Base-by-base conservation (phyloP, 2,113 vertebrate species). In the Chloropsis hardwickii region DNA sequence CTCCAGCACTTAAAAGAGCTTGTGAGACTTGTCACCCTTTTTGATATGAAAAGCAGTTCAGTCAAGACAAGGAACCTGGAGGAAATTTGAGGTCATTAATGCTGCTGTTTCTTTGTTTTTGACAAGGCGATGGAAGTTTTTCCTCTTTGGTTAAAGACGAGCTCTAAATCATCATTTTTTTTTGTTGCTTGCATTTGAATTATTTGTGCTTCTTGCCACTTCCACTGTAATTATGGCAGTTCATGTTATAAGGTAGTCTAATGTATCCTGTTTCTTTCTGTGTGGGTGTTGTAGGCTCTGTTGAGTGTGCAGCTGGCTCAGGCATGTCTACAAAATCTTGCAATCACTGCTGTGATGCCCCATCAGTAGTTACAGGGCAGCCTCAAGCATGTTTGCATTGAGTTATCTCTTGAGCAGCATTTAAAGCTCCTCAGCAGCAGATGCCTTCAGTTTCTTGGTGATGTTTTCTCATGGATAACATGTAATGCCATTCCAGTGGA, bases 131-230 rank as follows among this genome's bases (percentile, higher is more conserved):
- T 4, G 1, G 27, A 81, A 58, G 13, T 35, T 20, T 64, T 72
- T 69, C 73, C 29, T 78, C 16, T 57, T 31, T 12, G 6, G 61
- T 93, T 28, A 66, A 73, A 87, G 48, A 47, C 19, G 20, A 27
- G 5, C 12, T 90, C 13, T 87, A 54, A 80, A 73, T 80, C 28
- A 29, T 2, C 0, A 0, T 2, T 8, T 0, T 2, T 0, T 2
- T 47, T 67, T 72, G 9, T 35, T 78, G 44, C 28, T 77, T 81
- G 27, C 12, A 6, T 56, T 47, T 60, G 47, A 58, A 27, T 12
- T 50, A 40, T 14, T 21, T 64, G 22, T 2, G 0, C 21, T 27
- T 87, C 39, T 58, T 85, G 31, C 74, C 13, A 11, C 69, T 79
- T 67, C 28, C 76, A 18, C 35, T 33, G 1, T 40, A 70, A 27